phyloP scores from a whole-genome alignment of 2,797 vertebrate genomes.

The Hafferia zeledoni region DNA sequence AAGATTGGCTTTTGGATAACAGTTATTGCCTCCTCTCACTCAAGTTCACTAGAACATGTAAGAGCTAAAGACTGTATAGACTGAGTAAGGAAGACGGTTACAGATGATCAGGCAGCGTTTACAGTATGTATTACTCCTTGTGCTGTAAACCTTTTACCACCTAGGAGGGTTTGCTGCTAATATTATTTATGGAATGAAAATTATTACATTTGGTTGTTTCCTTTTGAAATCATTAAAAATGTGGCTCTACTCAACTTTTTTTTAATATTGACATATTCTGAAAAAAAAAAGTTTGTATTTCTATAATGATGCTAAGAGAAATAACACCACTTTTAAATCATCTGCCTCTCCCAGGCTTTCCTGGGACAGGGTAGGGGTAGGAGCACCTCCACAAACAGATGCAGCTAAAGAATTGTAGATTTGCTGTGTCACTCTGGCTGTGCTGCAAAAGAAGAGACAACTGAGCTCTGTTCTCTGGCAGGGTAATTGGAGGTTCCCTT shows the following conservation, averaged over 20 bases:
- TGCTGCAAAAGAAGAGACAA: background rate
- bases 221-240: conserved; percentile 73
- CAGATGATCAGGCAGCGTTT: background rate
- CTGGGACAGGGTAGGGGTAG: background rate
- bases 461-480: background rate
- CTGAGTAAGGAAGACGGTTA: background rate
- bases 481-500: background rate
- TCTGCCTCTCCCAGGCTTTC: background rate
- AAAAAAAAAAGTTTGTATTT: background rate
- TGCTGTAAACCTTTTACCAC: conserved; percentile 30
- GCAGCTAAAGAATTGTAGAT: background rate
- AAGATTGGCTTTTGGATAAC: background rate
- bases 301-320: background rate
- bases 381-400: background rate
- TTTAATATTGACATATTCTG: background rate
- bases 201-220: conserved; percentile 72
- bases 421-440: background rate
- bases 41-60: background rate
- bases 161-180: conserved; percentile 76
- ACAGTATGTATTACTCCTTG: background rate
- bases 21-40: background rate
- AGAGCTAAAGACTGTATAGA: background rate
- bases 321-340: background rate
- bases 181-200: conserved; percentile 78
- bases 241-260: conserved; percentile 55